Conservation (phyloP, 1,140 invertebrate species). For the Wiebesia pumilae region DNA sequence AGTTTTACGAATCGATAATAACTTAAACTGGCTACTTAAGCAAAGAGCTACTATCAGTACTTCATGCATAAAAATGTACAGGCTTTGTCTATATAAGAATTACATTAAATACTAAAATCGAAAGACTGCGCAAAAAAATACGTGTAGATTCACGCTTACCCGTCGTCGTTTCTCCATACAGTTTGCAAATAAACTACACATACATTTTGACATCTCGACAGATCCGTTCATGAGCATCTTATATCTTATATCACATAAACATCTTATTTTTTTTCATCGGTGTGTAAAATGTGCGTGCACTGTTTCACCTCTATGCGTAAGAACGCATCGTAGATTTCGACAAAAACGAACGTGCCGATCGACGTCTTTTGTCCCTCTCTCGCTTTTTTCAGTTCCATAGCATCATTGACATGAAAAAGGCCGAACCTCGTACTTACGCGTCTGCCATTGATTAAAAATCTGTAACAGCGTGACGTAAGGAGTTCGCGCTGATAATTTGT, state of each 20-base stretch:
- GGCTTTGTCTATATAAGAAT: background rate
- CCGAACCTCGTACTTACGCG: background rate
- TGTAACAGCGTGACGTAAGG: background rate
- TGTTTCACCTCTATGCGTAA: background rate
- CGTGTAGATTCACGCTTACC: background rate
- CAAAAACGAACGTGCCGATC: background rate
- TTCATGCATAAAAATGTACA: background rate
- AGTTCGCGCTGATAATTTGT: background rate
- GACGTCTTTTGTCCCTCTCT: background rate
- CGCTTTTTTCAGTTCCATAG: background rate
- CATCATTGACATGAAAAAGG: background rate
- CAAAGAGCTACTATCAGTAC: background rate
- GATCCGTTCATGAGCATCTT: background rate
- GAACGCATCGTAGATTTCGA: background rate
- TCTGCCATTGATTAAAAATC: slow-evolving; percentile 2
- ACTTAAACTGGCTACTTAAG: background rate
- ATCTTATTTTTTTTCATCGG: too few species aligned
- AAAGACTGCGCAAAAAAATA: background rate
- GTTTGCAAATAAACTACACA: background rate
- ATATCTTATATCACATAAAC: too few species aligned
- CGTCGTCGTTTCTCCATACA: background rate
- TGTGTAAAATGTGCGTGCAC: background rate
- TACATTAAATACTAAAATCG: background rate
- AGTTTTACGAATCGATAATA: background rate
- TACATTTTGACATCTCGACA: background rate